phyloP scores from a whole-genome alignment of 2,888 invertebrate genomes.

The Ophioninae sp. region DNA sequence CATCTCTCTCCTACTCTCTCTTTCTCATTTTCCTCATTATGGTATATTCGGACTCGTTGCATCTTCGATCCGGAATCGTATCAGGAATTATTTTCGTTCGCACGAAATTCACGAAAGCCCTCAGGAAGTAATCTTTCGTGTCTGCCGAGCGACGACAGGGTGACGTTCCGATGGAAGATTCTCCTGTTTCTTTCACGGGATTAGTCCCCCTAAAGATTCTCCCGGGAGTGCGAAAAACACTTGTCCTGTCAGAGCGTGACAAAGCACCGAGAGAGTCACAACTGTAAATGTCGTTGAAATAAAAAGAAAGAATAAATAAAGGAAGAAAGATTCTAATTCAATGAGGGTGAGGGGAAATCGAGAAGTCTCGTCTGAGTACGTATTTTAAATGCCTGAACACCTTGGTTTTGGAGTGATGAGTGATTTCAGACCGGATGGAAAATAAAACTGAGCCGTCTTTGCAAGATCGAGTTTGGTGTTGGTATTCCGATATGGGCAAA shows the following conservation, averaged over 20 bases:
- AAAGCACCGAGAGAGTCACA: slow-evolving; percentile 16
- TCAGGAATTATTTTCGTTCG: slow-evolving; percentile 47
- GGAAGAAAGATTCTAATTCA: slow-evolving; percentile 36
- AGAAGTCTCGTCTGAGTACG: slow-evolving; percentile 9
- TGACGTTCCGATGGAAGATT: neutral
- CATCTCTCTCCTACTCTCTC: slow-evolving; percentile 16
- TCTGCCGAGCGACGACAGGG: neutral
- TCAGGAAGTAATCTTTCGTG: slow-evolving; percentile 19
- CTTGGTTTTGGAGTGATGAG: neutral
- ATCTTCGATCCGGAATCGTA: slow-evolving; percentile 11
- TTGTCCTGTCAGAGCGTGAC: slow-evolving; percentile 13
- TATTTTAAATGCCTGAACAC: neutral
- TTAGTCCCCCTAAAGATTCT: slow-evolving; percentile 14
- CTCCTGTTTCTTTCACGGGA: slow-evolving; percentile 10
- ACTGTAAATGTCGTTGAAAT: neutral
- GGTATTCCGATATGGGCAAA: too few species aligned
- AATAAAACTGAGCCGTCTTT: too few species aligned
- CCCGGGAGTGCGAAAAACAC: slow-evolving; percentile 19
- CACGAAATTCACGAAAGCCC: slow-evolving; percentile 22
- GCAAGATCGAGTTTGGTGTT: too few species aligned
- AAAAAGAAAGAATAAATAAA: neutral
- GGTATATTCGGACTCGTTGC: neutral
- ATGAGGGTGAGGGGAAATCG: slow-evolving; percentile 3
- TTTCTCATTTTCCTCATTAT: slow-evolving; percentile 20
- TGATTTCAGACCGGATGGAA: neutral